phyloP scores from a whole-genome alignment of 2,888 invertebrate genomes.

The Notodonta ziczac region DNA sequence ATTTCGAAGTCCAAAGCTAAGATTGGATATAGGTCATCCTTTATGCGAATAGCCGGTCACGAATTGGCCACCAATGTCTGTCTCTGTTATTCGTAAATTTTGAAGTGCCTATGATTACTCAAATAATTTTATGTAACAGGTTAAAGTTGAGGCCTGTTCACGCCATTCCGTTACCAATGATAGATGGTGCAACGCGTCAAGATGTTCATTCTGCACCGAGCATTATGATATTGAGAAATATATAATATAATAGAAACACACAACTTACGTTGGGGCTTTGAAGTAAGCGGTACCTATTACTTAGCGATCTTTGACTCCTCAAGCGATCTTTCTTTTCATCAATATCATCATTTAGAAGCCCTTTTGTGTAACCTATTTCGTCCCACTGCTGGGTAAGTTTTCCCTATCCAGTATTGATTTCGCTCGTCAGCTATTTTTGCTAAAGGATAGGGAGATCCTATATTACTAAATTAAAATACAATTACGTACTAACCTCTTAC shows the following conservation, averaged over 20 bases:
- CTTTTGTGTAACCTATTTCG: no score
- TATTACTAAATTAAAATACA: no score
- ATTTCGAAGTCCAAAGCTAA: neutral
- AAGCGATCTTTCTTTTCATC: no score
- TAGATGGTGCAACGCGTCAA: neutral
- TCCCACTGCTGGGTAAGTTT: no score
- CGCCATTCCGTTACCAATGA: conserved; percentile 1
- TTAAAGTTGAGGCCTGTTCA: conserved; percentile 1
- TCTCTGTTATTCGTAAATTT: neutral
- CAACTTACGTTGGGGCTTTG: neutral
- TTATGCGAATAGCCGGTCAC: neutral
- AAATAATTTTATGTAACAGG: conserved; percentile 9
- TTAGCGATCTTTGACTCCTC: no score
- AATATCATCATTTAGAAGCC: no score
- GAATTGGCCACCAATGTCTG: conserved; percentile 1
- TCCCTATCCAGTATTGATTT: no score
- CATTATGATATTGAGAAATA: neutral
- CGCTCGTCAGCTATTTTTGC: no score
- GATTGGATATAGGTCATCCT: neutral
- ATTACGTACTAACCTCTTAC: no score
- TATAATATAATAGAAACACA: neutral
- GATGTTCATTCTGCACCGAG: neutral
- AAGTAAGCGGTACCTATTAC: neutral
- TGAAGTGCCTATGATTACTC: neutral
- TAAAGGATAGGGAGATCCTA: no score